Evolutionary conservation across 2,113 vertebrate species (phyloP).

Genomic region (Gorilla gorilla): DNA sequence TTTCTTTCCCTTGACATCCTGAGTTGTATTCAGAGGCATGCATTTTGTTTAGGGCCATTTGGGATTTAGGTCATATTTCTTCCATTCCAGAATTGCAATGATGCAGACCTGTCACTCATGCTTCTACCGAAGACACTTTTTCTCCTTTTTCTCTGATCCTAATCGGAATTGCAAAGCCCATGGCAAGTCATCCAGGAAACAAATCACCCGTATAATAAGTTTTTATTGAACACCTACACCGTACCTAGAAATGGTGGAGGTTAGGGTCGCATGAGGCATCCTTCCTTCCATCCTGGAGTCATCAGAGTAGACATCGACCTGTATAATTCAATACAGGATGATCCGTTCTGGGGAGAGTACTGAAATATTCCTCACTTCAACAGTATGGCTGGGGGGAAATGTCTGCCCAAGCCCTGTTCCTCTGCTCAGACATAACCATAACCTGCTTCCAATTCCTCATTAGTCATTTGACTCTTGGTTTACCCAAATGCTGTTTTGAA

Average conservation of each 20-base stretch:
- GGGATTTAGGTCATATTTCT: background rate
- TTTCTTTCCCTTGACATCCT: background rate
- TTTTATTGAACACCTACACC: background rate
- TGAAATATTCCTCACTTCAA: background rate
- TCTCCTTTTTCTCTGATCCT: background rate
- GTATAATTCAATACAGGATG: too few species aligned
- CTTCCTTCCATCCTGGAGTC: background rate
- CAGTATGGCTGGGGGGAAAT: background rate
- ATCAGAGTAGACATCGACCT: background rate
- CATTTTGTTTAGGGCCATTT: background rate
- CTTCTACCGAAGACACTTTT: background rate
- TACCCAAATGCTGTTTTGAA: background rate
- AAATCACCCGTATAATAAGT: background rate
- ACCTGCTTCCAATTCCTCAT: background rate
- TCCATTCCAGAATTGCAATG: background rate
- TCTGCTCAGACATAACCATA: background rate
- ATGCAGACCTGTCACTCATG: accelerated
- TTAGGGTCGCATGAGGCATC: background rate
- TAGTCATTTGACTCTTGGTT: background rate
- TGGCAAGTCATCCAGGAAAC: background rate
- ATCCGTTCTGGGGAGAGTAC: accelerated
- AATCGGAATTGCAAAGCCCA: background rate
- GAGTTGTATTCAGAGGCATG: background rate
- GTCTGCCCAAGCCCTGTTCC: background rate
- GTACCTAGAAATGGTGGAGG: background rate